Conservation (phyloP, 2,113 vertebrate species). For the Peromyscus californicus region DNA sequence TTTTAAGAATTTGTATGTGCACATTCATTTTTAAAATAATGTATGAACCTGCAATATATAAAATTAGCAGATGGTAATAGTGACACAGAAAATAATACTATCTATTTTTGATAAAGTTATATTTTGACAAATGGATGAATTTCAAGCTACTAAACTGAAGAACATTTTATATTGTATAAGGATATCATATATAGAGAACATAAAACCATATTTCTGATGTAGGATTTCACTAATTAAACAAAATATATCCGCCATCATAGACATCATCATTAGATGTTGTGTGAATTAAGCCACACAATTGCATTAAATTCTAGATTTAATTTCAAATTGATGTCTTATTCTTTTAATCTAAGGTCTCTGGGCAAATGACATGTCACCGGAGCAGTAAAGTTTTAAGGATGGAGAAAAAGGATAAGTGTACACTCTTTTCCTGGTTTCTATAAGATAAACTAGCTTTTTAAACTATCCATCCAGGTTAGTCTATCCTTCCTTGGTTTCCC, state of each 20-base stretch:
- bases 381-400: background rate
- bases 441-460: background rate
- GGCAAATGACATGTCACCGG: background rate
- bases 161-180: background rate
- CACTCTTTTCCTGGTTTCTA: background rate
- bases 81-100: background rate
- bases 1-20: background rate
- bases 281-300: background rate
- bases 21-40: background rate
- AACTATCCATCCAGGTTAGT: background rate
- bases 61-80: background rate
- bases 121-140: background rate
- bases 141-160: background rate
- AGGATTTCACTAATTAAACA: background rate
- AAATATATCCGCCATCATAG: background rate
- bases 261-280: background rate
- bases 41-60: background rate
- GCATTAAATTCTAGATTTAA: background rate
- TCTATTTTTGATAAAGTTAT: background rate
- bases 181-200: background rate
- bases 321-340: background rate
- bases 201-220: background rate
- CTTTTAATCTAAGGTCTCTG: background rate
- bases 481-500: background rate
- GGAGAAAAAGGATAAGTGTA: background rate